Evolutionary conservation across 2,888 invertebrate species (phyloP).

Genomic region (Elegia similella): DNA sequence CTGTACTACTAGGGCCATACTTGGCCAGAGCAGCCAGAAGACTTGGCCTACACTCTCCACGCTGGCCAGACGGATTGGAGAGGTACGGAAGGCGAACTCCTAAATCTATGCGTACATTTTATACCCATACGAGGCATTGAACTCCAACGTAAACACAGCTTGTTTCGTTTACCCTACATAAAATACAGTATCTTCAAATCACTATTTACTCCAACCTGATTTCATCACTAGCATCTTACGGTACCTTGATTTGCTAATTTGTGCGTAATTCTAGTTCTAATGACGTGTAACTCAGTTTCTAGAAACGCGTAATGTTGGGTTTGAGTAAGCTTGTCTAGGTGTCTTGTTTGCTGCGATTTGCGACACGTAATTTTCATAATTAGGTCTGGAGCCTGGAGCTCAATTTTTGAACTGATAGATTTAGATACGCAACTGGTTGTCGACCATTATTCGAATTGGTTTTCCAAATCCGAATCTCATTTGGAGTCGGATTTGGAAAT

Average conservation of each 20-base stretch:
- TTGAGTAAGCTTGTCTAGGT: slow-evolving; percentile 25
- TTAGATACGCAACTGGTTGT: no score
- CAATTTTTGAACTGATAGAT: no score
- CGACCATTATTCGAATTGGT: no score
- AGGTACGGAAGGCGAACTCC: no score
- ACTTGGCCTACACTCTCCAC: no score
- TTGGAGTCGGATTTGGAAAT: no score
- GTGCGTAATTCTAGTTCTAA: slow-evolving; percentile 35
- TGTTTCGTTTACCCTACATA: slow-evolving; percentile 9
- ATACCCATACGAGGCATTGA: background rate
- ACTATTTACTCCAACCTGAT: slow-evolving; percentile 29
- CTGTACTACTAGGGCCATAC: no score
- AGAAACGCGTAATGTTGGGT: slow-evolving; percentile 28
- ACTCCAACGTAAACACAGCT: slow-evolving; percentile 1
- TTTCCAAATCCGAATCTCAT: no score
- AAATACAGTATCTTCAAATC: slow-evolving; percentile 21
- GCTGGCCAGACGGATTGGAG: no score
- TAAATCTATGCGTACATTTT: no score
- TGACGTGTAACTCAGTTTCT: slow-evolving; percentile 28
- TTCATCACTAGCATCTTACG: slow-evolving; percentile 32
- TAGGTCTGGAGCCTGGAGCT: no score
- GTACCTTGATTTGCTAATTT: slow-evolving; percentile 34
- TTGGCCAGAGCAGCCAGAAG: no score
- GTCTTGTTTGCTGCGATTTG: slow-evolving; percentile 25
- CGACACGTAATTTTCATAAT: background rate